Evolutionary conservation across 2,888 invertebrate genomes (phyloP), one percentile per base, ranked within the genome.

Genomic region (Agonopterix arenella): DNA sequence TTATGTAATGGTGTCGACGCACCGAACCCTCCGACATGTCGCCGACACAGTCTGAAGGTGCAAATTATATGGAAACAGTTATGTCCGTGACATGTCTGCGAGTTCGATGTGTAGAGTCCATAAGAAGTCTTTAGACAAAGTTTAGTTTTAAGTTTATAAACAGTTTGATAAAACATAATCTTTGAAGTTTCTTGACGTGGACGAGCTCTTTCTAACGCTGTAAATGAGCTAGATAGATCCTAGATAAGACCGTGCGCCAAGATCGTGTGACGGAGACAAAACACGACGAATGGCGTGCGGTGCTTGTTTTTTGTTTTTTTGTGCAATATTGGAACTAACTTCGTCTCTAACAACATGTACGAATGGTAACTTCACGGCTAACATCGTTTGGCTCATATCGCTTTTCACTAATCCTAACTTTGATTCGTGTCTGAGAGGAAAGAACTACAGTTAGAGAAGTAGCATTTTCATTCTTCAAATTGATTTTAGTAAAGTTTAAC

Each of bases 391-490:
- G 60, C 64, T 70, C 70, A 64, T 67, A 61, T 60, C 57, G 80
- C 84, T 82, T 83, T 56, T 63, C 71, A 78, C 80, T 81, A 77
- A 82, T 75, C 60, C 60, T 64, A 58, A 70, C 65, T 38, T 47
- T 62, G 63, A 10, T n/a, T 67, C 64, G 58, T 54, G 55, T 60
- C 65, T 62, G 60, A 63, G 66, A 55, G 58, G 57, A 50, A 56
- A 48, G 28, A 18, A 18, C 18, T 28, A 28, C 28, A 28, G 28
- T 28, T 28, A 28, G 18, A 18, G 18, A 18, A 18, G 28, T 7
- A 5, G 7, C 28, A 28, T 28, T 28, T 28, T 28, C 28, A 28
- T 7, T 28, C 28, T 28, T 28, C 28, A 28, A 7, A 7, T 28
- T 28, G 10, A 45, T 18, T 45, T 18, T 45, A 28, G 11, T 28